These are phyloP conservation scores for Oscheius sp. DNA, from an alignment of 1,140 invertebrate genomes.

Conservation along the genomic window DNA sequence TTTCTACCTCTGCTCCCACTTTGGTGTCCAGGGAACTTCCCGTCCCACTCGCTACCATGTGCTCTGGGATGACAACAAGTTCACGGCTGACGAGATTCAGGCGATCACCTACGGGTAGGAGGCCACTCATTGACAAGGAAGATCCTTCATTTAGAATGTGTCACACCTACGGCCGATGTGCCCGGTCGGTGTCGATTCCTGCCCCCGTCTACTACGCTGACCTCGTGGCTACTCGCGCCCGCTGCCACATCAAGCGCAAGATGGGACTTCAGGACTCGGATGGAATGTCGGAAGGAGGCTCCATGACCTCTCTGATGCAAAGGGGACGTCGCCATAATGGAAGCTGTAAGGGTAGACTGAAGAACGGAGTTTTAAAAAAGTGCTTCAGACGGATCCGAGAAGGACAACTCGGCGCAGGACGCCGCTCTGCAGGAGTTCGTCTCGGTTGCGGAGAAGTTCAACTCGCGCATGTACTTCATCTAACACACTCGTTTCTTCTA, in stretches of 20 bases:
- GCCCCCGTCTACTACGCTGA: constrained; percentile 91
- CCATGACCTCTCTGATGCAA: neutral
- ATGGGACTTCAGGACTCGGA: constrained; percentile 25
- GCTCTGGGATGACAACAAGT: constrained; percentile 75
- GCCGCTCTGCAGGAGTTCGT: constrained; percentile 38
- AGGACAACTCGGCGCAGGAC: no score
- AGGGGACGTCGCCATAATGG: neutral
- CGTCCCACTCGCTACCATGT: constrained; percentile 83
- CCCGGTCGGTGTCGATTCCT: constrained; percentile 82
- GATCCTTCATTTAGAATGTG: constrained; percentile 67
- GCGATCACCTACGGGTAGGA: constrained; percentile 67
- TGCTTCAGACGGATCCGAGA: no score
- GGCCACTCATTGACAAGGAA: neutral
- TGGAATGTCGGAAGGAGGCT: neutral
- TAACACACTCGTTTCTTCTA: constrained; percentile 15
- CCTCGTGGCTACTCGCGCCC: constrained; percentile 77
- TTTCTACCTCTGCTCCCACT: constrained; percentile 77
- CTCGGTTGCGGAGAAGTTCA: constrained; percentile 42
- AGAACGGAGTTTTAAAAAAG: no score
- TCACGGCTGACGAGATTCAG: constrained; percentile 76
- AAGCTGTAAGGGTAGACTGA: no score
- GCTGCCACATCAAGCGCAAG: constrained; percentile 53
- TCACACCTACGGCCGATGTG: constrained; percentile 82
- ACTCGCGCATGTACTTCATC: constrained; percentile 46
- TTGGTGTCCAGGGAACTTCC: constrained; percentile 76